phyloP scores from a whole-genome alignment of 2,797 vertebrate species.

The Cossypha heuglini region DNA sequence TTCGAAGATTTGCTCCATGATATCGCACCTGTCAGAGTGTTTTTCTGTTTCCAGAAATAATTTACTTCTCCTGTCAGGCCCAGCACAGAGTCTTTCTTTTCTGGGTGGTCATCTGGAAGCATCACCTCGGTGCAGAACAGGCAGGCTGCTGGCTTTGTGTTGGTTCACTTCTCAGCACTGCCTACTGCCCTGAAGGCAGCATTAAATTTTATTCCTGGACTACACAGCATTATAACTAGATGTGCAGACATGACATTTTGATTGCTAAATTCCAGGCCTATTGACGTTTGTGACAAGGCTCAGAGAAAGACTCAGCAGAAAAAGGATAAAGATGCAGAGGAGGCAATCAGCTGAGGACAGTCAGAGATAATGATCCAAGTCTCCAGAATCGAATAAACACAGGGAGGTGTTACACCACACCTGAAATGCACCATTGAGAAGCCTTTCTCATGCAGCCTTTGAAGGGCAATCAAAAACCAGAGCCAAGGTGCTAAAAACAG shows the following conservation, averaged over 20 bases:
- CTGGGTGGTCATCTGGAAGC: background rate
- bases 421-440: background rate
- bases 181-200: background rate
- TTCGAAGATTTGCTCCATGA: background rate
- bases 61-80: background rate
- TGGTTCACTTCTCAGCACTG: background rate
- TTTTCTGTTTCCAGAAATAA: slow-evolving; percentile 27
- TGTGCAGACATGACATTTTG: background rate
- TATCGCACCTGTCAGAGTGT: background rate
- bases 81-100: background rate
- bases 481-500: background rate
- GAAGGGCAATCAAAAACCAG: background rate
- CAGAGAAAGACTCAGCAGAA: background rate
- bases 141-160: background rate
- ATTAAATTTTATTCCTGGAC: background rate
- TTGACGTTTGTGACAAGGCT: background rate
- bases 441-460: background rate
- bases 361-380: background rate
- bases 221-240: background rate
- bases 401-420: background rate
- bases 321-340: background rate
- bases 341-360: background rate
- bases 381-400: background rate
- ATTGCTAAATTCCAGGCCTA: background rate
- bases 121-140: background rate